Evolutionary conservation across 2,888 invertebrate species (phyloP), one percentile per base, ranked within the genome.

Genomic region (Oegoconia quadripuncta): DNA sequence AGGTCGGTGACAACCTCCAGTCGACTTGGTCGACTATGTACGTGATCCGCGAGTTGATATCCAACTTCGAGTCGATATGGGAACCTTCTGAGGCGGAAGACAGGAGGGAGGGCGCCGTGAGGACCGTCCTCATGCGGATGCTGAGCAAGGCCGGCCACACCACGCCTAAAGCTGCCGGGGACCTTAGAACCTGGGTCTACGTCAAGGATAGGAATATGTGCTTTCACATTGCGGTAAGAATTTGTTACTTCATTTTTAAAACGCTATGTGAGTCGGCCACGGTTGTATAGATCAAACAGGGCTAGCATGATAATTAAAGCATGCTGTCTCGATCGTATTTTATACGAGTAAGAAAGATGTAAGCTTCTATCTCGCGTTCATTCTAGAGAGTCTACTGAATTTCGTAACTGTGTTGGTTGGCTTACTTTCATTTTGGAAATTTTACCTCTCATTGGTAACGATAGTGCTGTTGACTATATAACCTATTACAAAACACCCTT

Each of bases 121-220:
- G 94, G 34, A 86, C 91, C 1, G 93, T 95, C 2, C 81, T 96
- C 32, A 90, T 93, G 74, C 88, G 90, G 33, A 93, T 93, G 54
- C 89, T 93, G 39, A 89, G 90, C 14, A 89, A 90, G 68, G 86
- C 89, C 0, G 84, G 89, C 3, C 88, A 90, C 0, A 77, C 35
- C 7, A 27, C 89, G 36, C 84, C 90, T 0, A 90, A 90, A 42
- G 91, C 92, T 0, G 94, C 95, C 0, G 95, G 95, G 0, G 95
- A 96, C 64, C 88, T 96, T 30, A 91, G 93, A 59, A 90, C 94
- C 30, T 95, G 95, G 94, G 90, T 96, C 37, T 92, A 93, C 64
- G 87, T 95, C 0, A 86, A 90, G 32, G 92, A 92, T 41, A 90
- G 89, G 47, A 88, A 86, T 39, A 64, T 60, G 1, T 82, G 82